phyloP scores from a whole-genome alignment of 35 echinoderm and acorn worm species.

The Diadema setosum region DNA sequence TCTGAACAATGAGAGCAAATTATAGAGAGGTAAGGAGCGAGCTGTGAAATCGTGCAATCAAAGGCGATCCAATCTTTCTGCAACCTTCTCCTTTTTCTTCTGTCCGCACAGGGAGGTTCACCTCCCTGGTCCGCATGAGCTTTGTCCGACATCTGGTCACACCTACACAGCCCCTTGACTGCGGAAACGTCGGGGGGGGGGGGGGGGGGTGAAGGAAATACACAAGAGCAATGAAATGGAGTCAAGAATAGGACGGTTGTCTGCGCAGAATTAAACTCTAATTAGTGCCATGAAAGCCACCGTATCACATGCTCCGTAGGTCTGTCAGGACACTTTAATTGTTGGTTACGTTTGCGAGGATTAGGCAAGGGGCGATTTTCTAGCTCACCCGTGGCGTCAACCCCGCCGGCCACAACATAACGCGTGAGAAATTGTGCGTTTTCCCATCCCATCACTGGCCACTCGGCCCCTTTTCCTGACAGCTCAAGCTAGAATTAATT shows the following conservation, averaged over 20 bases:
- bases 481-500: conserved; percentile 7
- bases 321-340: conserved; percentile 16
- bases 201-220: too few species aligned
- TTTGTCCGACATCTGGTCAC: conserved; percentile 7
- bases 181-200: too few species aligned
- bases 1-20: too few species aligned
- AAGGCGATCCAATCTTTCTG: neutral
- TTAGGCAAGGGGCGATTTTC: neutral
- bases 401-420: neutral
- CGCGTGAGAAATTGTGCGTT: neutral
- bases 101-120: too few species aligned
- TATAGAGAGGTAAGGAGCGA: too few species aligned
- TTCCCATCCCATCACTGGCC: neutral
- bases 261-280: conserved; percentile 25
- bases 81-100: neutral
- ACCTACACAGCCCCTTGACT: neutral
- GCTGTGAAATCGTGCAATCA: too few species aligned
- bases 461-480: neutral
- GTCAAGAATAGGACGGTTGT: neutral
- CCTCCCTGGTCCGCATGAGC: too few species aligned
- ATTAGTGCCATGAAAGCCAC: conserved; percentile 27
- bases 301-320: conserved; percentile 3
- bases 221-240: too few species aligned
- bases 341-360: neutral
- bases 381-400: neutral